phyloP scores from a whole-genome alignment of 2,113 vertebrate genomes.

The Mus pahari region DNA sequence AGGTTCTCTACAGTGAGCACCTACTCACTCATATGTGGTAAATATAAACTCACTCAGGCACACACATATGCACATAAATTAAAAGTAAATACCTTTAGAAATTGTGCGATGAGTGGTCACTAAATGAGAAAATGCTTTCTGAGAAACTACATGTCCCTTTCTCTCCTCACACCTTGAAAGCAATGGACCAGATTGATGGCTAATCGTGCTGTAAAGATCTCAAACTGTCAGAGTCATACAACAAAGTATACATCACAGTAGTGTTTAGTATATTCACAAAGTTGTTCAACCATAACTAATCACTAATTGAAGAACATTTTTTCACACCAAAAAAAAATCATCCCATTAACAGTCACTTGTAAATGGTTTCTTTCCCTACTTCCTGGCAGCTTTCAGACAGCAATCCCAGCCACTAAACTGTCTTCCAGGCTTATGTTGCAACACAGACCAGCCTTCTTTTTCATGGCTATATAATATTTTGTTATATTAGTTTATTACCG shows the following conservation, averaged over 20 bases:
- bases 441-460: background rate
- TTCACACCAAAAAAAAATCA: background rate
- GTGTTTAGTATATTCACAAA: background rate
- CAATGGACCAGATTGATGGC: background rate
- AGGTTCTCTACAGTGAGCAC: background rate
- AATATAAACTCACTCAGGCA: background rate
- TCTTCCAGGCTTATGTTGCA: background rate
- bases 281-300: background rate
- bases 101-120: background rate
- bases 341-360: background rate
- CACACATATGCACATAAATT: background rate
- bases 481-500: background rate
- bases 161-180: background rate
- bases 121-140: background rate
- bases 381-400: background rate
- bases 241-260: background rate
- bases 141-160: background rate
- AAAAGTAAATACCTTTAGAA: background rate
- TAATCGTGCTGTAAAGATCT: background rate
- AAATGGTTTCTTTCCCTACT: background rate
- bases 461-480: background rate
- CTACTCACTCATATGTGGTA: too few species aligned
- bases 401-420: background rate
- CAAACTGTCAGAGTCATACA: background rate
- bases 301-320: background rate